A percentile compares a stretch with the other conserved stretches of the same genome.
Conservation (phyloP, 1,140 invertebrate genomes). For the Drosophila truncata region DNA sequence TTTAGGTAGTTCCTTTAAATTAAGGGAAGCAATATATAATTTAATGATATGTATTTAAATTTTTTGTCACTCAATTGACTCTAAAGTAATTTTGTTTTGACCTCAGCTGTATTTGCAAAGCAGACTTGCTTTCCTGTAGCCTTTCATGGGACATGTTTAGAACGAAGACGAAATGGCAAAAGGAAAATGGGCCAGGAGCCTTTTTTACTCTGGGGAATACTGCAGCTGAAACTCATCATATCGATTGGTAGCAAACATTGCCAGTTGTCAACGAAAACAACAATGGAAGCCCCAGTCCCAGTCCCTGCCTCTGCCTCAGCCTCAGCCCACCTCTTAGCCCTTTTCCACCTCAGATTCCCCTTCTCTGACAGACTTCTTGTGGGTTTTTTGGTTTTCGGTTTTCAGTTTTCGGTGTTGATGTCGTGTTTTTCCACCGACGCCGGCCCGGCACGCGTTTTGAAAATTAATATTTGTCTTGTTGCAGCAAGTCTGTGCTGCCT, state of each 20-base stretch:
- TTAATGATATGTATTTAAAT: background rate
- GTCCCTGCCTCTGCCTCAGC: background rate
- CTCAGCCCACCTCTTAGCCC: background rate
- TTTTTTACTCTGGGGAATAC: slow-evolving; percentile 6
- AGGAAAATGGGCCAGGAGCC: slow-evolving; percentile 6
- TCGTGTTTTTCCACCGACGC: slow-evolving; percentile 59
- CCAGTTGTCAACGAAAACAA: slow-evolving; percentile 33
- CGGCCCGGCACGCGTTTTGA: slow-evolving; percentile 72
- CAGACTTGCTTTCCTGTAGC: slow-evolving; percentile 5
- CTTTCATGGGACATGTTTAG: background rate
- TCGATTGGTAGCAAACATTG: slow-evolving; percentile 26
- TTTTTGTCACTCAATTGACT: background rate
- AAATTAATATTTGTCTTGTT: slow-evolving; percentile 77
- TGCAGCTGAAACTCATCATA: slow-evolving; percentile 1
- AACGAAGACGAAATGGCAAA: background rate
- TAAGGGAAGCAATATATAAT: background rate
- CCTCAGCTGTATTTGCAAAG: background rate
- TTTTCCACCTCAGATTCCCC: slow-evolving; percentile 9
- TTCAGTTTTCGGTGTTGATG: slow-evolving; percentile 51
- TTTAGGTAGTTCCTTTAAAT: background rate
- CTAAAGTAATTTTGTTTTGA: background rate
- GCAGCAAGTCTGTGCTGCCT: slow-evolving; percentile 39
- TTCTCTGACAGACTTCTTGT: slow-evolving; percentile 29
- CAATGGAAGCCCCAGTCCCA: slow-evolving; percentile 2
- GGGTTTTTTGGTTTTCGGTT: slow-evolving; percentile 35